phyloP scores from a whole-genome alignment of 2,888 invertebrate genomes.

The Chloroclysta siterata region DNA sequence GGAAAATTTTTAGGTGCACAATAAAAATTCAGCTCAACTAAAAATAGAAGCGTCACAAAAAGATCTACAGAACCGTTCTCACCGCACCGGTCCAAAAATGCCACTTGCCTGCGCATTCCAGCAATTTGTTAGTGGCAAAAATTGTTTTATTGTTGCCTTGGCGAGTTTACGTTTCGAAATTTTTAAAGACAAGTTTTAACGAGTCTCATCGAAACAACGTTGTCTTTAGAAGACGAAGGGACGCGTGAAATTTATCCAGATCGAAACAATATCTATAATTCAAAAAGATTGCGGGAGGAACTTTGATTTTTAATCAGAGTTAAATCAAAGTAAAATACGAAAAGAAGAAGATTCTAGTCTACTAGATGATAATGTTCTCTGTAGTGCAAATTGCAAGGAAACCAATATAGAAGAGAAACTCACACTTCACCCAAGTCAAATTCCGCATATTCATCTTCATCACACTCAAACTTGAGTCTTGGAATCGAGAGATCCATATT shows the following conservation, averaged over 20 bases:
- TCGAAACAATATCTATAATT: background rate
- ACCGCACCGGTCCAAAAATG: constrained; percentile 29
- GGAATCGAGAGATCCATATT: constrained; percentile 76
- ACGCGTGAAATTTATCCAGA: background rate
- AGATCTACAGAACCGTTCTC: constrained; percentile 32
- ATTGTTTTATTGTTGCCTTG: constrained; percentile 15
- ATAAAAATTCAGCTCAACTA: constrained; percentile 22
- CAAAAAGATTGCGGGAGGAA: background rate
- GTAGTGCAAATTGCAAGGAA: background rate
- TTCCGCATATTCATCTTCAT: constrained; percentile 66
- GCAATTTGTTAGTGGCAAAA: constrained; percentile 19
- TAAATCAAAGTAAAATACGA: background rate
- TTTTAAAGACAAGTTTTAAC: constrained; percentile 1
- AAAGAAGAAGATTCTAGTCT: background rate
- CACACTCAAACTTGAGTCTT: constrained; percentile 66
- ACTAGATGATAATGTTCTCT: background rate
- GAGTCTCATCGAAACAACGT: background rate
- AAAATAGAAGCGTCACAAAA: constrained; percentile 36
- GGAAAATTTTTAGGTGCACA: constrained; percentile 2
- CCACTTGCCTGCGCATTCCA: constrained; percentile 35
- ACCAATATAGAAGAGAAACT: constrained; percentile 38
- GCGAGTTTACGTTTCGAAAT: constrained; percentile 6
- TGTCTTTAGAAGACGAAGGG: background rate
- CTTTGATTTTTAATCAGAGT: background rate
- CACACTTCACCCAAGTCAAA: constrained; percentile 50